Base-by-base conservation (phyloP, 2,113 vertebrate species). In the Ochotona curzoniae region DNA sequence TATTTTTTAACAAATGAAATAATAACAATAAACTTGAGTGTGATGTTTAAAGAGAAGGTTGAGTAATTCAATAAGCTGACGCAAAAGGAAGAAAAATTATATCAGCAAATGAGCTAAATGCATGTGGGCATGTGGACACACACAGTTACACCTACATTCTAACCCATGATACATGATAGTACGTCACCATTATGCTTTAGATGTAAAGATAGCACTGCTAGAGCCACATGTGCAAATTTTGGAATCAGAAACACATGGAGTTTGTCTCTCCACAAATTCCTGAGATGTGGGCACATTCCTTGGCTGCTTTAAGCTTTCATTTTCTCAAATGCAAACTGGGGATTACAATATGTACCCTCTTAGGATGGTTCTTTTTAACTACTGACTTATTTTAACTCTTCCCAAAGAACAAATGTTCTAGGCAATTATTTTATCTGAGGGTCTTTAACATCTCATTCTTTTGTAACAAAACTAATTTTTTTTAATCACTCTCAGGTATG, bases 1-100 rank as follows among this genome's bases (percentile, higher is more conserved):
- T 78, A n/a, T n/a, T n/a, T n/a, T n/a, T n/a, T n/a, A 83, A 75
- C 83, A n/a, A 47, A 78, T 60, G 76, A 26, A 66, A 51, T 60
- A 92, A 83, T 38, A 70, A 60, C 73, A 74, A 90, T 47, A 44
- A 89, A 93, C 11, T 61, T 83, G 38, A 8, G 60, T 70, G 74
- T 83, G 71, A 66, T 23, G 67, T 35, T 54, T 84, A 14, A 61
- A 23, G 35, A 84, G 1, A 13, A 54, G 6, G 38, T 28, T 35
- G 9, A 14, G n/a, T 35, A 5, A 60, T 61, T 61, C 66, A 93
- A 69, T 71, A 67, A 69, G 32, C 30, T 93, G 63, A 78, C 2
- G 15, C 17, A 85, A 51, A 90, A 61, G 38, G 51, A 51, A 18
- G 11, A 32, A 35, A 67, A 91, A 86, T 63, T 18, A 26, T 18